Base-by-base conservation (phyloP, 1,140 invertebrate genomes). In the Drosophila erecta region DNA sequence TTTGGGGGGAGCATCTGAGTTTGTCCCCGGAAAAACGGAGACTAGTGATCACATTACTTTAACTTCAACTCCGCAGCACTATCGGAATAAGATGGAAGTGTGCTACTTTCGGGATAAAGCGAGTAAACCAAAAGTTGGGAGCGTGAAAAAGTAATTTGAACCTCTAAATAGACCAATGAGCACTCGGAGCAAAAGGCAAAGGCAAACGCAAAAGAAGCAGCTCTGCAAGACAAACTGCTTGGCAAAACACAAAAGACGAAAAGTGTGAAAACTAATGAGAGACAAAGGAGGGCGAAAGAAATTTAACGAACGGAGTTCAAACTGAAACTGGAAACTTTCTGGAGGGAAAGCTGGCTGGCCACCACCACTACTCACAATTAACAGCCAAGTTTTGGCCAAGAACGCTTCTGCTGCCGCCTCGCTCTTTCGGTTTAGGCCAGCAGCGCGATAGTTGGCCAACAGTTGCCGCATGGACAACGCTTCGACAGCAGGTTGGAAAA, bases 121-220 rank as follows among this genome's bases (percentile, higher is more conserved):
- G 57, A 69, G 46, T n/a, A 61, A 24, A 53, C 15, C 38, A n/a
- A 20, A 38, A 49, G 59, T 86, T 87, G 44, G 53, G 35, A 58
- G 78, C 78, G 75, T 86, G 81, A 78, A 71, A 81, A 79, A 79
- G 74, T 86, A 86, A 86, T 86, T 86, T 87, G 81, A 86, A 71
- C 71, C 85, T 84, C 71, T 79, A 89, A 90, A 79, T 80, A 80
- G 79, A 80, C 59, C 83, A 80, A 84, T 76, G 73, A 71, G 60
- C 46, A 65, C 49, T 53, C 51, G 58, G 44, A 67, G 41, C 58
- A 46, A 57, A 43, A 44, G 49, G 41, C 53, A 53, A 59, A 55
- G 50, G 17, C 40, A 53, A 59, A 55, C 41, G 17, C 40, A 30
- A 38, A 15, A 27, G 20, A 43, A 20, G 51, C 12, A 6, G 5